phyloP scores from a whole-genome alignment of 2,113 vertebrate species.

The Turnix velox region DNA sequence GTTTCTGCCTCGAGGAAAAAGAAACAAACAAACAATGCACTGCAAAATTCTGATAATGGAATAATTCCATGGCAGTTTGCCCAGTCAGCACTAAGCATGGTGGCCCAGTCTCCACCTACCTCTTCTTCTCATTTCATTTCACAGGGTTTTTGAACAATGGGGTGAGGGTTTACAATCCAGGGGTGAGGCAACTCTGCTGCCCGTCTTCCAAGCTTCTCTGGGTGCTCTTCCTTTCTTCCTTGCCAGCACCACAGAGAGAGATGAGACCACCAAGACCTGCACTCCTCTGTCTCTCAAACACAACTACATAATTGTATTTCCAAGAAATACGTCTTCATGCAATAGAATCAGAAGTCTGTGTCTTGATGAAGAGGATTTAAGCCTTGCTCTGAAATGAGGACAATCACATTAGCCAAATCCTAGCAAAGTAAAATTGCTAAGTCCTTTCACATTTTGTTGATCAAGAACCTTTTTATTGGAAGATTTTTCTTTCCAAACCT shows the following conservation, averaged over 20 bases:
- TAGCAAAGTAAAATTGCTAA: conserved; percentile 12
- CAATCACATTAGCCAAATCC: conserved; percentile 15
- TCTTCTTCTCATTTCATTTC: background rate
- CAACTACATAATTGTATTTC: background rate
- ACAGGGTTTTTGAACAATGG: background rate
- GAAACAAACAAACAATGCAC: background rate
- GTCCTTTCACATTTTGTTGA: conserved; percentile 46
- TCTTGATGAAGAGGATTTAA: background rate
- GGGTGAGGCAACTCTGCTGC: background rate
- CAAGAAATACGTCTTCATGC: background rate
- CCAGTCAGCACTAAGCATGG: background rate
- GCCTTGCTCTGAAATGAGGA: background rate
- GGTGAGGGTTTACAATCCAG: background rate
- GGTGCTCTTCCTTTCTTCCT: background rate
- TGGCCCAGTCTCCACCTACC: background rate
- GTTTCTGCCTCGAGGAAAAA: background rate
- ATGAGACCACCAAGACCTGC: background rate
- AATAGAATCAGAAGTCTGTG: background rate
- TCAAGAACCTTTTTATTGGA: conserved; percentile 12
- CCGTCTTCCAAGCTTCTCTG: background rate
- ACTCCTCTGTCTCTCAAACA: background rate
- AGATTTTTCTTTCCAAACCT: background rate
- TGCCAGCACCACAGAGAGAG: background rate
- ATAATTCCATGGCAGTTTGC: background rate
- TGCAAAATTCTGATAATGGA: background rate